Conservation (phyloP, 2,113 vertebrate genomes). For the Vulpes vulpes region DNA sequence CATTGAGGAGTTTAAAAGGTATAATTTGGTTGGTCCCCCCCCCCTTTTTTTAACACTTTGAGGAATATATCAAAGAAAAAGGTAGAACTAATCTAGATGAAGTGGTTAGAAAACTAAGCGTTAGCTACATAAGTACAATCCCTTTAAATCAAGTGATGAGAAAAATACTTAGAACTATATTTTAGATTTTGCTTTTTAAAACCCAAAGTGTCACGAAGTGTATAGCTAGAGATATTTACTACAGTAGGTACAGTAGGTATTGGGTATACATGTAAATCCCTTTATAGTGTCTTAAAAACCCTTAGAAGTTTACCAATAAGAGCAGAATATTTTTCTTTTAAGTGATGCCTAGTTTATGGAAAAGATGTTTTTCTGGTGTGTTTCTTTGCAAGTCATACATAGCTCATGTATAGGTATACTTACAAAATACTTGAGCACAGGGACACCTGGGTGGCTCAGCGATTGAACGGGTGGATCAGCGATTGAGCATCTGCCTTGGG, state of each 20-base stretch:
- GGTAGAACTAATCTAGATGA: not conserved
- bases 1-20: not conserved
- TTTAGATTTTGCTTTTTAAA: not conserved
- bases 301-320: not conserved
- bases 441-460: too few species aligned
- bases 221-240: not conserved
- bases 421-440: not conserved
- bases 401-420: not conserved
- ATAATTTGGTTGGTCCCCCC: not conserved
- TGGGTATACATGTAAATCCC: not conserved
- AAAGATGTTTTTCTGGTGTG: not conserved
- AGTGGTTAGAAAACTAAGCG: not conserved
- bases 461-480: too few species aligned
- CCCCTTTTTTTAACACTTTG: not conserved
- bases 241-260: not conserved
- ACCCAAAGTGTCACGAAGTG: not conserved
- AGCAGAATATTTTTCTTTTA: slow-evolving; percentile 31
- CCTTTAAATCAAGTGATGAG: not conserved
- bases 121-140: not conserved
- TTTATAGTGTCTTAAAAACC: not conserved
- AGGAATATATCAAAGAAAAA: not conserved
- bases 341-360: not conserved
- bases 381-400: slow-evolving; percentile 18
- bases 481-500: too few species aligned
- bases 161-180: slow-evolving; percentile 7